Percentiles rank a stretch among this genome's conserved stretches.
phyloP scores from a whole-genome alignment of 2,797 vertebrate species.

The Gephyroberyx darwinii region DNA sequence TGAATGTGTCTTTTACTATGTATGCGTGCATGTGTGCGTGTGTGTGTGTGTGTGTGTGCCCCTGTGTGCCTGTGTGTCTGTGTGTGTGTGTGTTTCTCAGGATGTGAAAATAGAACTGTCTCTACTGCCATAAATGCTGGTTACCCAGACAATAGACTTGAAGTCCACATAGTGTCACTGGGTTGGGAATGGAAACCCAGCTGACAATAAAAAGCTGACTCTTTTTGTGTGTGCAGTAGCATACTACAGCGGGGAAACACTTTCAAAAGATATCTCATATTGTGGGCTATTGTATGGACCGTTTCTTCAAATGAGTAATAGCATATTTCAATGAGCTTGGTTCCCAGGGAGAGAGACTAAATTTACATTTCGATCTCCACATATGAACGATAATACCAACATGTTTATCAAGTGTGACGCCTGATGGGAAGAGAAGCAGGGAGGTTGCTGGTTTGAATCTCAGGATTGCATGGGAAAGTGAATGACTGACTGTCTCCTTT shows the following conservation, averaged over 20 bases:
- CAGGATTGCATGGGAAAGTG: too few species aligned
- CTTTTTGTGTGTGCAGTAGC: slow-evolving; percentile 11
- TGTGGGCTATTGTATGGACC: too few species aligned
- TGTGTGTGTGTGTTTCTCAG: neutral
- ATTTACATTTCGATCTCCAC: too few species aligned
- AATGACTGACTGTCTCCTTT: too few species aligned
- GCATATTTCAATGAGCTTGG: too few species aligned
- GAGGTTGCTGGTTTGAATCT: too few species aligned
- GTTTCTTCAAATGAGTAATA: too few species aligned
- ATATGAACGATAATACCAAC: too few species aligned
- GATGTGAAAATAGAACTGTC: slow-evolving; percentile 18
- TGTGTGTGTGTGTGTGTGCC: neutral
- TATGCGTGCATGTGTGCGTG: neutral
- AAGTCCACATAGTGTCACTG: slow-evolving; percentile 37
- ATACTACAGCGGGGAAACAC: slow-evolving; percentile 7
- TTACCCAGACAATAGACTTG: slow-evolving; percentile 50
- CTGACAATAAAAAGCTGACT: slow-evolving; percentile 31
- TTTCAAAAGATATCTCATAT: neutral
- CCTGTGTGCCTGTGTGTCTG: neutral
- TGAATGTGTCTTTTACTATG: neutral
- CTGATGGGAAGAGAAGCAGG: too few species aligned
- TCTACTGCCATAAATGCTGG: slow-evolving; percentile 41
- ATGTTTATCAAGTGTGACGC: too few species aligned
- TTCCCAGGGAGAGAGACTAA: too few species aligned
- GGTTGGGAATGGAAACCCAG: slow-evolving; percentile 40